Base-by-base conservation (phyloP, 2,797 vertebrate species). In the Gouania willdenowi region DNA sequence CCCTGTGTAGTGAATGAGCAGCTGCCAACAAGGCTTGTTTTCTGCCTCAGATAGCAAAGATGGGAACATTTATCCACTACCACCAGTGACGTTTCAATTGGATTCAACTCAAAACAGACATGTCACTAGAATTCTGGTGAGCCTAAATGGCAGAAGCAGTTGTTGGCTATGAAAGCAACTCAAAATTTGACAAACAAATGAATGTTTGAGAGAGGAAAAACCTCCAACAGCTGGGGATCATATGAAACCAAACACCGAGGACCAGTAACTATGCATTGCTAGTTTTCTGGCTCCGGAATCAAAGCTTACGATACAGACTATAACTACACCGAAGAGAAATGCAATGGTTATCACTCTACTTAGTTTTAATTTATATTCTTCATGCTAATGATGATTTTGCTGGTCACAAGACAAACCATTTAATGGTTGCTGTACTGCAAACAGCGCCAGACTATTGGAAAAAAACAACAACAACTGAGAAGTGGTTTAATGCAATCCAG, bases 61-160 rank as follows among this genome's bases (percentile, higher is more conserved):
- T 53, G 57, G 61, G 73, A 61, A 79, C 56, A 46, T 79, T 81
- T 68, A 79, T 85, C 67, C 59, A 68, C 51, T 48, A 51, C 56
- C 38, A 52, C 74, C 74, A 72, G 66, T 66, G 57, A 58, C 81
- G 67, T 84, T 82, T 80, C 76, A 83, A 83, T 75, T 75, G 69
- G 81, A 83, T 79, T 83, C 81, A 70, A 70, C 77, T 72, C 77
- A 82, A 81, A 80, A 72, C 67, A 41, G 53, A 36, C 57, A 50
- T 66, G 61, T 75, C 78, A 65, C 72, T 52, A 43, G 24, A 20
- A 61, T 52, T 49, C 44, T 62, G 64, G 77, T 76, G 66, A 45
- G 50, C 4, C 56, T 40, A 59, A 50, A 68, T 64, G 59, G 60
- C 68, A 72, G 59, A 72, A 68, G 50, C 56, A 49, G 15, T 64